A percentile compares a stretch with the other conserved stretches of the same genome.
Evolutionary conservation across 2,113 vertebrate species (phyloP).

Genomic region (Hipposideros armiger): DNA sequence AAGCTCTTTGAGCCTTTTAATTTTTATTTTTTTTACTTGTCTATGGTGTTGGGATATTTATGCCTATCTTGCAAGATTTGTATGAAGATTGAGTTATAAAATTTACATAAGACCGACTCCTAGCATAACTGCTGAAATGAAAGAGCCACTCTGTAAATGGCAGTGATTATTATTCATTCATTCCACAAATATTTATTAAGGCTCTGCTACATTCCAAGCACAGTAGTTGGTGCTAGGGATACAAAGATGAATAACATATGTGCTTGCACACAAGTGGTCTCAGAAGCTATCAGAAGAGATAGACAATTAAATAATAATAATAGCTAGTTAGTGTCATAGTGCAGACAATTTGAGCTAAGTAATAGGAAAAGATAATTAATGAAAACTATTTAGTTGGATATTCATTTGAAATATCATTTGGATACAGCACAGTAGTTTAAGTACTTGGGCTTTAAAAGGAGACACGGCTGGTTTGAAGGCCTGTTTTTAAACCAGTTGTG

Average conservation of each 20-base stretch:
- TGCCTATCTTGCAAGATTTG: not conserved
- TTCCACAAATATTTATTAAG: constrained; percentile 68
- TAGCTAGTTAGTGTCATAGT: not conserved
- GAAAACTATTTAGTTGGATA: not conserved
- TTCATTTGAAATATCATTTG: not conserved
- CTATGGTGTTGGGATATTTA: not conserved
- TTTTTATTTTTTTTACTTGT: not conserved
- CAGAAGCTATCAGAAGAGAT: not conserved
- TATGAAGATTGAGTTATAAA: not conserved
- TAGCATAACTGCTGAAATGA: constrained; percentile 9
- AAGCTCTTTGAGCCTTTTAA: not conserved
- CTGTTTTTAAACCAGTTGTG: not conserved
- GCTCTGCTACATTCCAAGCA: constrained; percentile 55
- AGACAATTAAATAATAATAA: not conserved
- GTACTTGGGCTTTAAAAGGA: not conserved
- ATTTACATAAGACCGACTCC: not conserved
- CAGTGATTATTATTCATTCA: constrained; percentile 66
- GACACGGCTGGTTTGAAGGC: not conserved
- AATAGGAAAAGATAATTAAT: not conserved
- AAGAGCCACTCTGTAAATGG: not conserved
- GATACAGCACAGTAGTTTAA: not conserved
- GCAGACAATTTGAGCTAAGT: not conserved
- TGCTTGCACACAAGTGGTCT: not conserved
- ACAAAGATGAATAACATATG: constrained; percentile 37
- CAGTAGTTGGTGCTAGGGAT: constrained; percentile 17